phyloP scores from a whole-genome alignment of 2,888 invertebrate species.

The Eupithecia centaureata region DNA sequence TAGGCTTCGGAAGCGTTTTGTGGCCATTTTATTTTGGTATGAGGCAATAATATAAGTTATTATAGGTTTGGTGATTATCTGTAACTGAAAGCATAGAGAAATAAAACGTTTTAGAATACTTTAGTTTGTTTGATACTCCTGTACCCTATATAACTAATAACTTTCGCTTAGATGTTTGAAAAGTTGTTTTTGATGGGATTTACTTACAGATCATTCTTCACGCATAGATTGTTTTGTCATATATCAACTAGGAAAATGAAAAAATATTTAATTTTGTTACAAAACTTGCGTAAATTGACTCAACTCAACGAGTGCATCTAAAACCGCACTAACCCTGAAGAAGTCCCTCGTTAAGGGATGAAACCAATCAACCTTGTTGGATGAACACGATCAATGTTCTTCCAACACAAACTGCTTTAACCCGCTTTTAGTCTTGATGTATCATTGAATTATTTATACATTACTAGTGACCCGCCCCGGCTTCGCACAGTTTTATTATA shows the following conservation, averaged over 20 bases:
- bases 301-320: too few relatives aligned
- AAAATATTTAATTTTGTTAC: not conserved
- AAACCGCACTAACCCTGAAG: too few relatives aligned
- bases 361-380: too few relatives aligned
- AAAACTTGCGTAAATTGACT: too few relatives aligned
- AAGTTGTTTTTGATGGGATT: constrained; percentile 15
- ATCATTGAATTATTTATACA: too few relatives aligned
- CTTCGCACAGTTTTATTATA: too few relatives aligned
- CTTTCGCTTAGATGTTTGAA: constrained; percentile 15
- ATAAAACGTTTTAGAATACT: constrained; percentile 77
- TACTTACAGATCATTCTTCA: not conserved
- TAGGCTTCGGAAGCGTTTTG: constrained; percentile 70
- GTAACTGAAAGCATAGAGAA: constrained; percentile 76
- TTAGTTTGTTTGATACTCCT: constrained; percentile 19
- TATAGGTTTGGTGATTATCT: constrained; percentile 66
- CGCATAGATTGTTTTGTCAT: not conserved
- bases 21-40: constrained; percentile 80
- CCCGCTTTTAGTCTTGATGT: too few relatives aligned
- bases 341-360: too few relatives aligned
- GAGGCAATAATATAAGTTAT: constrained; percentile 69
- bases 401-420: too few relatives aligned
- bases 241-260: not conserved
- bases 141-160: not conserved
- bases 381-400: too few relatives aligned
- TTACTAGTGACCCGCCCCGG: too few relatives aligned